These are phyloP conservation scores for Arion vulgaris DNA, from an alignment of 1,140 invertebrate genomes.

Conservation along the genomic window DNA sequence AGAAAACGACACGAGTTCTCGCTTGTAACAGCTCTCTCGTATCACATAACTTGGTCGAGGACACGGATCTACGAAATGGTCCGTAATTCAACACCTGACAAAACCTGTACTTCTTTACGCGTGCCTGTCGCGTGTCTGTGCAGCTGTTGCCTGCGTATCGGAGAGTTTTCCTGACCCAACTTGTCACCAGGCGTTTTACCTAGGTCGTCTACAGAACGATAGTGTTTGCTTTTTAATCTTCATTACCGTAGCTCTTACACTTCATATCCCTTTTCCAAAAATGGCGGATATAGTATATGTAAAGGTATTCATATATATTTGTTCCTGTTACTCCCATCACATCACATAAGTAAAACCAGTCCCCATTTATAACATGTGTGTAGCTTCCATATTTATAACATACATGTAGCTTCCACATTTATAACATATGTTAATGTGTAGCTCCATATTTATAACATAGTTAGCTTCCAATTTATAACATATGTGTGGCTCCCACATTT, in stretches of 20 bases:
- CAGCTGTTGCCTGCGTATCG: not conserved
- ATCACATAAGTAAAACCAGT: no score
- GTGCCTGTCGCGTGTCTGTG: not conserved
- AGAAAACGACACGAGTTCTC: not conserved
- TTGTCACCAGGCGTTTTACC: not conserved
- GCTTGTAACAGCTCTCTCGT: not conserved
- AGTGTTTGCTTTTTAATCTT: not conserved
- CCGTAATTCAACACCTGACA: not conserved
- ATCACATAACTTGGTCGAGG: not conserved
- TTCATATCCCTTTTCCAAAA: not conserved
- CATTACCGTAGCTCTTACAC: not conserved
- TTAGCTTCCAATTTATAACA: no score
- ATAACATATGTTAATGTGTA: no score
- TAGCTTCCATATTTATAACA: no score
- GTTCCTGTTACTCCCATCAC: no score
- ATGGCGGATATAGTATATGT: no score
- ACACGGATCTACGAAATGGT: not conserved
- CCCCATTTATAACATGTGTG: no score
- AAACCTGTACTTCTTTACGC: not conserved
- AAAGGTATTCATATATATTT: no score
- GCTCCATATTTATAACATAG: no score
- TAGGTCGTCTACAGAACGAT: not conserved
- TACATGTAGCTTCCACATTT: no score
- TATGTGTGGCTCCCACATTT: no score
- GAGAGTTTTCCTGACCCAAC: not conserved